A percentile compares a stretch with the other conserved stretches of the same genome.
Conservation (phyloP, 2,113 vertebrate species). For the Rhodinocichla rosea region DNA sequence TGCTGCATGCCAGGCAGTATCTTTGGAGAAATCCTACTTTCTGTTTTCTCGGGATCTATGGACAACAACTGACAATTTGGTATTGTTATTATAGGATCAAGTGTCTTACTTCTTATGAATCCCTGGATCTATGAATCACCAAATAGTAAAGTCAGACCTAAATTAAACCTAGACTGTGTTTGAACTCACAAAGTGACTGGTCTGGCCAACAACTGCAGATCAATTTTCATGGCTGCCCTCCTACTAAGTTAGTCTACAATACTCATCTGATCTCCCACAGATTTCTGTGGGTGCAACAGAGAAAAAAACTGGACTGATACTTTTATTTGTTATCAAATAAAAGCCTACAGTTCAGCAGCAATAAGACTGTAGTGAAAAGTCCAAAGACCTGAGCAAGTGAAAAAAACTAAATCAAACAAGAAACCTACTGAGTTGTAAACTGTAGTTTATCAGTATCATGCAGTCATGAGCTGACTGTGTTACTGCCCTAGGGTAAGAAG, state of each 20-base stretch:
- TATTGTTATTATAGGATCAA: neutral
- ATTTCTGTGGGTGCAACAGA: neutral
- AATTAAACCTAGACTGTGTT: neutral
- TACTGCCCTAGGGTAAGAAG: conserved; percentile 21
- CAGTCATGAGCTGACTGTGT: conserved; percentile 35
- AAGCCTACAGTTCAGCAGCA: neutral
- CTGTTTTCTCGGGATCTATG: neutral
- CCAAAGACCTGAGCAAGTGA: conserved; percentile 5
- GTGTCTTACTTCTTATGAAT: neutral
- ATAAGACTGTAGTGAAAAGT: neutral
- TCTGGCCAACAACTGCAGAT: neutral
- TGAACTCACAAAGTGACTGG: neutral
- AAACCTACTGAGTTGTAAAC: conserved; percentile 45
- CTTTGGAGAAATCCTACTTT: neutral
- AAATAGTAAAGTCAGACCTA: neutral
- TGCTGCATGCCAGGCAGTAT: neutral
- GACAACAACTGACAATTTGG: neutral
- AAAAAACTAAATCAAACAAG: conserved; percentile 31
- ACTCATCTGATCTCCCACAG: neutral
- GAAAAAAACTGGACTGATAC: neutral
- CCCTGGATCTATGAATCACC: neutral
- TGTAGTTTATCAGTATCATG: conserved; percentile 45
- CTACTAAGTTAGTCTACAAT: neutral
- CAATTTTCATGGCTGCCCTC: neutral
- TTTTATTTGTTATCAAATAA: conserved; percentile 21